Conservation (phyloP, 2,888 invertebrate species). For the Drosophila algonquin region DNA sequence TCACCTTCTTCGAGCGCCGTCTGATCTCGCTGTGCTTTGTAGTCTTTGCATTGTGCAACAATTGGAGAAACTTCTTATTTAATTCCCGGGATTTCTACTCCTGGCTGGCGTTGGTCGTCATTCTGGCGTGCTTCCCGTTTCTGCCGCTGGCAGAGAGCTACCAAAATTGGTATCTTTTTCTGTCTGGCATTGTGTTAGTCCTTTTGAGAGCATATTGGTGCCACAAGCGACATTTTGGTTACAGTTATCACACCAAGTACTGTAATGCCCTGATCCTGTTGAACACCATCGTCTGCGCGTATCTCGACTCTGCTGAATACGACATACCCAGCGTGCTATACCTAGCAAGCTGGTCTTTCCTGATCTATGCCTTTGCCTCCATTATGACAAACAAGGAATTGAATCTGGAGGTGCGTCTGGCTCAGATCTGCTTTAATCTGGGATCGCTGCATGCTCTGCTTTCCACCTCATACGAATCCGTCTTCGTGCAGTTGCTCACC, state of each 20-base stretch:
- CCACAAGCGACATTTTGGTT: slow-evolving; percentile 30
- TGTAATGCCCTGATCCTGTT: slow-evolving; percentile 58
- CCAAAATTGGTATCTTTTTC: slow-evolving; percentile 66
- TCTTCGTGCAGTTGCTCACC: slow-evolving; percentile 87
- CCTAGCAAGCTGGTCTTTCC: slow-evolving; percentile 86
- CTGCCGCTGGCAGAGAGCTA: slow-evolving; percentile 86
- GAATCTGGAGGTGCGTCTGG: slow-evolving; percentile 84
- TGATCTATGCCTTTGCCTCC: slow-evolving; percentile 62
- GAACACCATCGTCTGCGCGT: slow-evolving; percentile 71
- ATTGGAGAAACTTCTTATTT: slow-evolving; percentile 45
- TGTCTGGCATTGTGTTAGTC: slow-evolving; percentile 63
- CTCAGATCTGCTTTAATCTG: slow-evolving; percentile 86
- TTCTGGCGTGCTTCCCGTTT: slow-evolving; percentile 90
- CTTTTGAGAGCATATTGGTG: slow-evolving; percentile 54
- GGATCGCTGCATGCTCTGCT: slow-evolving; percentile 87
- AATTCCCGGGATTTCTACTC: slow-evolving; percentile 70
- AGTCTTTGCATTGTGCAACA: slow-evolving; percentile 65
- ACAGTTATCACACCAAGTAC: slow-evolving; percentile 55
- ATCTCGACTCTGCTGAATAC: slow-evolving; percentile 72
- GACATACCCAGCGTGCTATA: slow-evolving; percentile 85
- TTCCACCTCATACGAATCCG: slow-evolving; percentile 90
- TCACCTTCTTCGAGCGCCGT: slow-evolving; percentile 79
- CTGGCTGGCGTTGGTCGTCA: slow-evolving; percentile 85
- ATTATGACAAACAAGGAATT: slow-evolving; percentile 47
- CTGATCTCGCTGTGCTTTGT: slow-evolving; percentile 78